Evolutionary conservation across 2,888 invertebrate genomes (phyloP).

Genomic region (Patella caerulea): DNA sequence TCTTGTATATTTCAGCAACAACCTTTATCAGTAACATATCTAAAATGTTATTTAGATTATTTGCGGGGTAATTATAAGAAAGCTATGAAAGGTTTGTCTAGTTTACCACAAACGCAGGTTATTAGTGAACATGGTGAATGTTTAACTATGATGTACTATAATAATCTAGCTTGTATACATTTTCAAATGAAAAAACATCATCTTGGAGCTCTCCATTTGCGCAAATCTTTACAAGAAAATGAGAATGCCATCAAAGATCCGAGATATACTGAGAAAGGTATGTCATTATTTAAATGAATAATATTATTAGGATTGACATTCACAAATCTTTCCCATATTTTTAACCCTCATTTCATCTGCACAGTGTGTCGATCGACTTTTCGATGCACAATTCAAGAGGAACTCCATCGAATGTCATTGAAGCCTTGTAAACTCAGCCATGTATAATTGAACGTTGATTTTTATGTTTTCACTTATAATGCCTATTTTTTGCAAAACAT

Average conservation of each 20-base stretch:
- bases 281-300: background rate
- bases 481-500: no score
- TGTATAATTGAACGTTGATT: no score
- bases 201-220: constrained; percentile 84
- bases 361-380: no score
- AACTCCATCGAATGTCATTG: no score
- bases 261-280: constrained; percentile 40
- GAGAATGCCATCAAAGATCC: constrained; percentile 68
- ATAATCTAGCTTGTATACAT: constrained; percentile 87
- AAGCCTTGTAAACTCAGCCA: no score
- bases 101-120: constrained; percentile 50
- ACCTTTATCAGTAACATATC: constrained; percentile 73
- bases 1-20: constrained; percentile 24
- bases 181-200: constrained; percentile 86
- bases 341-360: no score
- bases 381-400: no score
- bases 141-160: constrained; percentile 80
- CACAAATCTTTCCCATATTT: no score
- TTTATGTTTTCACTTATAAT: no score
- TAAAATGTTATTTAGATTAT: constrained; percentile 79
- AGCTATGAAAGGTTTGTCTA: constrained; percentile 75
- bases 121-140: constrained; percentile 76
- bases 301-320: no score
- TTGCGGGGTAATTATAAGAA: constrained; percentile 78
- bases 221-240: constrained; percentile 84